Conservation (phyloP, 2,888 invertebrate species). For the Polymixis flavicincta region DNA sequence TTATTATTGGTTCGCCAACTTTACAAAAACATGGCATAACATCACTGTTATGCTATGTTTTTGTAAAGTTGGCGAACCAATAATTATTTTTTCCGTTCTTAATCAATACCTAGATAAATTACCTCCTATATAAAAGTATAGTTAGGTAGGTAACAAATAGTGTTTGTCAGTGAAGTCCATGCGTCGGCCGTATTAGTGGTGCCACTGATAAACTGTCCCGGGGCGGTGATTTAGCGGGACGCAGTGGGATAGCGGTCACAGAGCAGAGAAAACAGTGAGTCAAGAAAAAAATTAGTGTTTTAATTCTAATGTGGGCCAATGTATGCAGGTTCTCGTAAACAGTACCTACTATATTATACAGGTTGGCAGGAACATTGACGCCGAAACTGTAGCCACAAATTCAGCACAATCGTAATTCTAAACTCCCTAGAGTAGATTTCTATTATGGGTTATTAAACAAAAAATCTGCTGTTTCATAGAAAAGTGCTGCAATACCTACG, state of each 20-base stretch:
- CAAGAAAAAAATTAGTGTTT: not conserved
- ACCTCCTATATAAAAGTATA: not conserved
- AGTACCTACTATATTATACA: not conserved
- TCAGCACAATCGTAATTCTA: no score
- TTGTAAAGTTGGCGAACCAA: not conserved
- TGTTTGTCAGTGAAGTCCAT: conserved; percentile 40
- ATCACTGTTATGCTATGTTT: no score
- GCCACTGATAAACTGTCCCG: conserved; percentile 65
- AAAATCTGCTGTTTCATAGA: no score
- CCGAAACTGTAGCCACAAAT: no score
- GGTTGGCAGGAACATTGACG: no score
- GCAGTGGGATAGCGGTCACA: conserved; percentile 40
- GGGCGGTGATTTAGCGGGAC: conserved; percentile 62
- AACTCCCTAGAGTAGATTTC: no score
- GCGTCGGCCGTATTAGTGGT: conserved; percentile 60
- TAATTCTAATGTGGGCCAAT: not conserved
- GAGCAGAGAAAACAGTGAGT: conserved; percentile 5
- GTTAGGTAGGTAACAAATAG: conserved; percentile 39
- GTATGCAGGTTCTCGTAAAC: not conserved
- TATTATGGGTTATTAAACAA: no score
- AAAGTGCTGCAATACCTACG: no score
- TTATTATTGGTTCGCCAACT: no score
- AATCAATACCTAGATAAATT: conserved; percentile 14
- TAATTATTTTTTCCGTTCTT: not conserved
- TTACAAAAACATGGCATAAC: no score